These are phyloP conservation scores for Burhinus bistriatus DNA, from an alignment of 2,113 vertebrate species.

Conservation along the genomic window DNA sequence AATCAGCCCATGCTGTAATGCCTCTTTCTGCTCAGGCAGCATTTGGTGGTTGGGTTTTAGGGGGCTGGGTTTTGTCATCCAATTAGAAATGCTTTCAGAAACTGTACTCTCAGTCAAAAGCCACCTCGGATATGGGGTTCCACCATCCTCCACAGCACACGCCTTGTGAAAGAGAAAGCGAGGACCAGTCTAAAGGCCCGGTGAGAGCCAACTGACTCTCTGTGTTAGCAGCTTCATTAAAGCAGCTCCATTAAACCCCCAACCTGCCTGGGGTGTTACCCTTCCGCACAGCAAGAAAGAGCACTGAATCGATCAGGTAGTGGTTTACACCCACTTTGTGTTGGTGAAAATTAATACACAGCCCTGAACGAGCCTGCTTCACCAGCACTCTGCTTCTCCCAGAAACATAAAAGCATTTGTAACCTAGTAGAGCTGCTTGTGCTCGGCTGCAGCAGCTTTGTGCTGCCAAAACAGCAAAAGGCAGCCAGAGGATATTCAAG, in stretches of 20 bases:
- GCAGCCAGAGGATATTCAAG: constrained; percentile 11
- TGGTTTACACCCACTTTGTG: background rate
- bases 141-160: background rate
- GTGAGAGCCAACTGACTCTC: background rate
- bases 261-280: background rate
- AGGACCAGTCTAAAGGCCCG: background rate
- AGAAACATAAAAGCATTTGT: background rate
- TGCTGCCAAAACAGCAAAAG: background rate
- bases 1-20: background rate
- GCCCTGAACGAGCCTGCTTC: background rate
- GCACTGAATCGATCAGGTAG: background rate
- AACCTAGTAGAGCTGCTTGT: background rate
- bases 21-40: background rate
- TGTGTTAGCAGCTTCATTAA: background rate
- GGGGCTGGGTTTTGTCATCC: background rate
- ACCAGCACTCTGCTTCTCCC: background rate
- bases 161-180: background rate
- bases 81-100: background rate
- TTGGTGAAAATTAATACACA: background rate
- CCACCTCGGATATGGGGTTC: background rate
- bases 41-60: background rate
- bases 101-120: background rate
- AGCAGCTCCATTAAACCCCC: background rate
- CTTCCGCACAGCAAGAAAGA: background rate
- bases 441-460: background rate